Base-by-base conservation (phyloP, 2,797 vertebrate genomes). In the Babyrousa celebensis region DNA sequence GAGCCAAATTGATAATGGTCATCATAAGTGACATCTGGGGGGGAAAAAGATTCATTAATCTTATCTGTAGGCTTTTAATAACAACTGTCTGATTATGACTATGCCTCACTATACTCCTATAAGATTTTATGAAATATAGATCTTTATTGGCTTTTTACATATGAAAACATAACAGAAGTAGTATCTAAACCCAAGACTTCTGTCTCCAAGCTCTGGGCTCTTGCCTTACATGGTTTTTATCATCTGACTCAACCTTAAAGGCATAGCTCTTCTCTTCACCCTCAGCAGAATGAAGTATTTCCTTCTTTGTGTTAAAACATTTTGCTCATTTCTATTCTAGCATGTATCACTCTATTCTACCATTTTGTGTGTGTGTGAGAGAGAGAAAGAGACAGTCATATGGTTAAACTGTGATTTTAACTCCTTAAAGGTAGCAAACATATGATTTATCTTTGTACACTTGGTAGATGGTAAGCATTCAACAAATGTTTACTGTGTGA, bases 1-100 rank as follows among this genome's bases (percentile, higher is more conserved):
- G 99, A 97, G 99, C 99, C 98, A 99, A 98, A 97, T 99, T 99
- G 32, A 99, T 96, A 80, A 99, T 99, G 75, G 99, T 99, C 99
- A 99, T 99, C 99, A 99, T 99, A 91, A 99, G 98, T 2, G 99
- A 99, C 0, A 97, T 63, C 99, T 99, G 98, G 43, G 93, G 86
- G 0, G 60, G 56, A 85, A 83, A 89, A 96, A 90, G 58, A 94
- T 86, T 54, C 1, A 52, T 94, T 86, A 94, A 71, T 92, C 1
- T 77, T 12, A 93, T 23, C 25, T 65, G 40, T 71, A 94, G 18
- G 4, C 20, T 90, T 84, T 92, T 82, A 71, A 87, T 52, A 91
- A 89, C 48, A 79, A 67, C 3, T 54, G 29, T 21, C 9, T 32
- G 79, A 68, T 71, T 79, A 72, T 83, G 68, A 78, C 21, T 40